Percentiles rank a stretch among this genome's conserved stretches.
phyloP scores from a whole-genome alignment of 2,888 invertebrate genomes.

The Chrysolina oricalcia region DNA sequence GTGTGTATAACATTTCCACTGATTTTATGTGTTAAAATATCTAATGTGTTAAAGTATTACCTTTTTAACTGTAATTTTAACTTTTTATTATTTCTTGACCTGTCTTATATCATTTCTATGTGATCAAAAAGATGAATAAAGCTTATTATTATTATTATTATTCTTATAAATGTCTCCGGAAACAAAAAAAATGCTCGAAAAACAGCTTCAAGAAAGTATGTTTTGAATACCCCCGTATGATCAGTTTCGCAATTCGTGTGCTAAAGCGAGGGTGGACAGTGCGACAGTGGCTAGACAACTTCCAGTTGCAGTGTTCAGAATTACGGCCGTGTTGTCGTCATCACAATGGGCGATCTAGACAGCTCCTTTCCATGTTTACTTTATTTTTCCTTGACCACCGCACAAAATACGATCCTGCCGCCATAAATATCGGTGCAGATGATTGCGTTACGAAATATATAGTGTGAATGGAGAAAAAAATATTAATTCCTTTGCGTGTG shows the following conservation, averaged over 20 bases:
- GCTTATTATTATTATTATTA: no score
- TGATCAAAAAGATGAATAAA: no score
- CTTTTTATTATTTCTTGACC: no score
- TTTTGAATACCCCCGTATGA: not conserved
- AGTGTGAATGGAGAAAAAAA: conserved; percentile 5
- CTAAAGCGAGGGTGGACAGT: conserved; percentile 41
- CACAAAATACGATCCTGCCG: conserved; percentile 18
- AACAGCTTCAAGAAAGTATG: no score
- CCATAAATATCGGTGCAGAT: conserved; percentile 30
- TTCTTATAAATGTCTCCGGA: no score
- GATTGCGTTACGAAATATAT: conserved; percentile 17
- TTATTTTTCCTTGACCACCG: conserved; percentile 30
- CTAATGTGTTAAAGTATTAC: no score
- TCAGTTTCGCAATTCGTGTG: conserved; percentile 34
- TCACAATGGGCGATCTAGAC: conserved; percentile 49
- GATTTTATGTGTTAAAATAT: no score
- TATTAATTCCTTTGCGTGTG: not conserved
- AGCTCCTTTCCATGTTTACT: conserved; percentile 42
- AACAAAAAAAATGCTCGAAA: no score
- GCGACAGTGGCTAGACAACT: conserved; percentile 46
- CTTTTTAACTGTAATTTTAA: no score
- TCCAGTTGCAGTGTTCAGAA: conserved; percentile 43
- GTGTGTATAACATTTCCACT: no score
- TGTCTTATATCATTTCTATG: no score
- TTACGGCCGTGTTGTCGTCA: conserved; percentile 46